Percentiles rank a stretch among this genome's conserved stretches.
These are phyloP conservation scores for Epiblema foenella DNA, from an alignment of 2,888 invertebrate genomes.

Conservation along the genomic window DNA sequence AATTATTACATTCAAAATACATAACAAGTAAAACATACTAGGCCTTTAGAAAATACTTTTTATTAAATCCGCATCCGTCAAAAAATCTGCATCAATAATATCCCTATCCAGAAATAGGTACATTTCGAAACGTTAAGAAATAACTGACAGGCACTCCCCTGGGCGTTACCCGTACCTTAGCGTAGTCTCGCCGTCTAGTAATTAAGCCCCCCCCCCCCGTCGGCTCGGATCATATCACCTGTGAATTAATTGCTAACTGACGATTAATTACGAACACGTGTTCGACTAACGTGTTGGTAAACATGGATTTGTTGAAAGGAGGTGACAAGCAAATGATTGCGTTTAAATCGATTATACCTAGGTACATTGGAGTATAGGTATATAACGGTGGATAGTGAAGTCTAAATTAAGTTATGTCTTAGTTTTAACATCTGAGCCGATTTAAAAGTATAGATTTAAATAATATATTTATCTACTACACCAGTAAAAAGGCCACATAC, in stretches of 20 bases:
- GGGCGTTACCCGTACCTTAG: constrained; percentile 53
- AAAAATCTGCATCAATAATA: not conserved
- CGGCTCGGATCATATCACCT: constrained; percentile 78
- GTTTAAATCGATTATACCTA: not conserved
- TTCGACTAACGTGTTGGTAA: constrained; percentile 57
- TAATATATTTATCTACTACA: not conserved
- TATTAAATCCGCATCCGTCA: not conserved
- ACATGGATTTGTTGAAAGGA: constrained; percentile 47
- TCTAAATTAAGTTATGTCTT: not conserved
- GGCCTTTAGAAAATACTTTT: not conserved
- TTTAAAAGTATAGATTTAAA: not conserved
- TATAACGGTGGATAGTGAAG: not conserved
- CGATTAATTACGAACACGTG: constrained; percentile 81
- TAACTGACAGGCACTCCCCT: constrained; percentile 12
- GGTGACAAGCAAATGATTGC: constrained; percentile 2
- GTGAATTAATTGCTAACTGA: constrained; percentile 79
- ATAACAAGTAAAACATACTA: no score
- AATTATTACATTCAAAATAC: no score
- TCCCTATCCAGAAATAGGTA: not conserved
- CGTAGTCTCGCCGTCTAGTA: constrained; percentile 69
- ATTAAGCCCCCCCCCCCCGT: constrained; percentile 60
- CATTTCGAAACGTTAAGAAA: constrained; percentile 1
- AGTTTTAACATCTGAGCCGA: not conserved
- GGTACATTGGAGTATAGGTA: no score
- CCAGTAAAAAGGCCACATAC: not conserved